Base-by-base conservation (phyloP, 1,140 invertebrate species). In the Copidosoma floridanum region DNA sequence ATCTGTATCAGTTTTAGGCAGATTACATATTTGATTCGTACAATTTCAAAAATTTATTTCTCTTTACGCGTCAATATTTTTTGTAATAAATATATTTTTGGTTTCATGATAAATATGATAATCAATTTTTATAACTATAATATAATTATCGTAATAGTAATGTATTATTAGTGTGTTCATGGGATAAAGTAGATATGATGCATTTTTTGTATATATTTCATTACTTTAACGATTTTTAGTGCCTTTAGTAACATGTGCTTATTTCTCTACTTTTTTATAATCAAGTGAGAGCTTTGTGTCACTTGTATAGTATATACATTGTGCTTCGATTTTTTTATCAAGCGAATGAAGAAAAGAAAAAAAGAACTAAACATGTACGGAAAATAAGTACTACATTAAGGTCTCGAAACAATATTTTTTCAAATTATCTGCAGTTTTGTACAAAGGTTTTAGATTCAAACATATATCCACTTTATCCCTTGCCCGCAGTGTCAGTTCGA, bases 21-120 rank as follows among this genome's bases (percentile, higher is more conserved):
- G 47, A 62, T 56, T 62, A 51, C 52, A 62, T 56, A 20, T 62
- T 50, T 62, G 53, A 61, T 56, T 62, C 44, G 51, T 56, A 62
- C 47, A 62, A 56, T 52, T 53, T 56, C 40, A 51, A 54, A 55
- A 40, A 46, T 35, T 48, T 32, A 41, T 35, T 61, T 56, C 37
- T 35, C n/a, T 61, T 54, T 50, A 56, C 18, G 44, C 27, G 24
- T 41, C 46, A 20, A 48, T 55, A 50, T 27, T 54, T 32, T 18
- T 52, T 38, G 41, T 56, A 32, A 48, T 60, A 47, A 54, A 48
- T 61, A 61, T 61, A 61, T 61, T 61, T 61, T 61, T 61, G 51
- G 59, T 55, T 56, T 61, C 44, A 55, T 55, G 37, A 62, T 57
- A 62, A 62, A 56, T 56, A 57, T 62, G 57, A 57, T 41, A 48